phyloP scores from a whole-genome alignment of 2,113 vertebrate species.

The Ceyx cyanopectus region DNA sequence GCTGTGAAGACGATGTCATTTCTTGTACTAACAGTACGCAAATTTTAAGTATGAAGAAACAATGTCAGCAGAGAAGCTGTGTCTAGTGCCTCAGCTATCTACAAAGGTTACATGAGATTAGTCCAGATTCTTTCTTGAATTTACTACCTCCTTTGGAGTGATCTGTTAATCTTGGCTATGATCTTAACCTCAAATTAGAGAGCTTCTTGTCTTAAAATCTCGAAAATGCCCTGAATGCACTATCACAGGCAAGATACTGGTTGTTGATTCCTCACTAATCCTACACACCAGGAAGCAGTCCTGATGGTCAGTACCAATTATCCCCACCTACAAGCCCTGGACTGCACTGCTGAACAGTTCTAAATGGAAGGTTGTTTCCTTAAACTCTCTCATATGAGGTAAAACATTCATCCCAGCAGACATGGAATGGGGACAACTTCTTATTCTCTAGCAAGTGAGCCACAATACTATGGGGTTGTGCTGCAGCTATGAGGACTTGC shows the following conservation, averaged over 20 bases:
- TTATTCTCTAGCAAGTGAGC: background rate
- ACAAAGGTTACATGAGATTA: background rate
- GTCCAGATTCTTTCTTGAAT: background rate
- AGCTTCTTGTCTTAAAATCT: background rate
- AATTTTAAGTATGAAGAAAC: background rate
- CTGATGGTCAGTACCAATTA: background rate
- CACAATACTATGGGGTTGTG: background rate
- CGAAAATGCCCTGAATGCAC: background rate
- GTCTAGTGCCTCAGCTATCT: background rate
- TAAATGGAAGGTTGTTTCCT: slow-evolving; percentile 6
- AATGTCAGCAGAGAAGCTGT: background rate
- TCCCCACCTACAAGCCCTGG: background rate
- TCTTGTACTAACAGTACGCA: background rate
- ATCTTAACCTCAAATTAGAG: background rate
- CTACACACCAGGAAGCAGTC: background rate
- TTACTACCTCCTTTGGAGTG: background rate
- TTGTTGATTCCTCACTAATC: background rate
- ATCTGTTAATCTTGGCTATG: background rate
- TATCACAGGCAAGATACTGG: background rate
- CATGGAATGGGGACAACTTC: background rate
- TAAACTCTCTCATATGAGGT: slow-evolving; percentile 7
- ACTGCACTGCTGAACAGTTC: background rate
- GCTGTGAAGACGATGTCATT: background rate
- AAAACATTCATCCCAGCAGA: slow-evolving; percentile 40
- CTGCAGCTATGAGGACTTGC: slow-evolving; percentile 26